Conservation (phyloP, 2,888 invertebrate species). For the Opisthograptis luteolata region DNA sequence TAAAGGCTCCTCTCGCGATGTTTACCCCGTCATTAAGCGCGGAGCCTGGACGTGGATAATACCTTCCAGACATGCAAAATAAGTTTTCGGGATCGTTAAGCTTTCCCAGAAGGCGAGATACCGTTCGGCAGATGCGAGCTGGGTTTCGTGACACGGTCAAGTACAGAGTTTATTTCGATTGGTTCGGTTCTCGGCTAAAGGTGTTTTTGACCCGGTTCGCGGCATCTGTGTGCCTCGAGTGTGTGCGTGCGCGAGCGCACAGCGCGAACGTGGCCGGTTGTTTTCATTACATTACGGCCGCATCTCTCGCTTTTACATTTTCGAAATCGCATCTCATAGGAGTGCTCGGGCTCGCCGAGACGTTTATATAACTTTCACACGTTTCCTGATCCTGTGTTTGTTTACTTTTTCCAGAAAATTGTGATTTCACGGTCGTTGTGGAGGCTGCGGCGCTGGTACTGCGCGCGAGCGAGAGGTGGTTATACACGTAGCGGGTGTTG, state of each 20-base stretch:
- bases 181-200: conserved; percentile 77
- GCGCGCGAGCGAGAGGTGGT: conserved; percentile 65
- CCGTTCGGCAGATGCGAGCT: conserved; percentile 79
- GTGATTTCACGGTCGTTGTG: conserved; percentile 68
- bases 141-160: conserved; percentile 79
- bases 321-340: conserved; percentile 76
- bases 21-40: conserved; percentile 77
- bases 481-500: conserved; percentile 49
- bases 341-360: conserved; percentile 51
- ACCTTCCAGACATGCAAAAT: conserved; percentile 78
- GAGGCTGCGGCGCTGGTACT: conserved; percentile 70
- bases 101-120: conserved; percentile 81
- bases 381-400: conserved; percentile 47
- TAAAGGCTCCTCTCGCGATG: conserved; percentile 70
- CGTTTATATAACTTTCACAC: conserved; percentile 46
- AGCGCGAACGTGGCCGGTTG: conserved; percentile 67
- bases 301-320: conserved; percentile 81
- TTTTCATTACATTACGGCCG: conserved; percentile 79
- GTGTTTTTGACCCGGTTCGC: conserved; percentile 82
- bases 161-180: conserved; percentile 77
- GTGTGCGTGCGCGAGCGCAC: conserved; percentile 64
- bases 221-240: conserved; percentile 59
- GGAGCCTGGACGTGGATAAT: conserved; percentile 69
- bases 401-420: conserved; percentile 70
- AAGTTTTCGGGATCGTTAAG: conserved; percentile 76